A percentile compares a stretch with the other conserved stretches of the same genome.
phyloP scores from a whole-genome alignment of 2,888 invertebrate species.

The Cerastis rubricosa region DNA sequence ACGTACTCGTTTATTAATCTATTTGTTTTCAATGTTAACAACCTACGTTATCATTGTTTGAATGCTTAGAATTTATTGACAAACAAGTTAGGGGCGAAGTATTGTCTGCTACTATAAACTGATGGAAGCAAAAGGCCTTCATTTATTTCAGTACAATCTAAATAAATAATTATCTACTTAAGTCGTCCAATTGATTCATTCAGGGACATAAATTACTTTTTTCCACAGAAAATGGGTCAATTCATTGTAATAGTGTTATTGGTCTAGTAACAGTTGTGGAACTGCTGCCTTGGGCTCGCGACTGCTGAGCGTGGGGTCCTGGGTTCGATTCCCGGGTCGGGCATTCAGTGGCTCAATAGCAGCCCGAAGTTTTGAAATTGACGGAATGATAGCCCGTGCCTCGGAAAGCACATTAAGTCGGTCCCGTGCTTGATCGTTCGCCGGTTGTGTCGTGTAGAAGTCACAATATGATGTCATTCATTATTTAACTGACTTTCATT shows the following conservation, averaged over 20 bases:
- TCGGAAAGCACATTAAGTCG: too few relatives aligned
- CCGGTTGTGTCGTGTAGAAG: not conserved
- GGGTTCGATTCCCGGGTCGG: not conserved
- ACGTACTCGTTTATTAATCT: not conserved
- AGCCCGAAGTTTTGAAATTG: not conserved
- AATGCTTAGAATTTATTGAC: not conserved
- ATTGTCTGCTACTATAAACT: not conserved
- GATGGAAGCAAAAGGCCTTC: not conserved
- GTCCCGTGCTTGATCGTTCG: too few relatives aligned
- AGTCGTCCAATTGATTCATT: conserved; percentile 29
- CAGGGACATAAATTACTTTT: not conserved
- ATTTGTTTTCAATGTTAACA: not conserved
- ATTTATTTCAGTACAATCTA: conserved; percentile 15
- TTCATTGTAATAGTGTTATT: not conserved
- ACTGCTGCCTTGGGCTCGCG: not conserved
- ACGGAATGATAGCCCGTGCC: not conserved
- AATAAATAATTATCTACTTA: conserved; percentile 25
- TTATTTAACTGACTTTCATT: not conserved
- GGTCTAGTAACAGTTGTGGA: not conserved
- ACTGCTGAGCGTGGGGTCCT: not conserved
- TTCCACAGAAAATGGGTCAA: not conserved
- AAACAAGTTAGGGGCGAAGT: not conserved
- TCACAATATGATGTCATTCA: not conserved
- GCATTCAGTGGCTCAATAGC: not conserved
- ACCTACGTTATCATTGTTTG: not conserved